A percentile compares a stretch with the other conserved stretches of the same genome.
These are phyloP conservation scores for Candoia aspera DNA, from an alignment of 2,113 vertebrate genomes.

Conservation along the genomic window DNA sequence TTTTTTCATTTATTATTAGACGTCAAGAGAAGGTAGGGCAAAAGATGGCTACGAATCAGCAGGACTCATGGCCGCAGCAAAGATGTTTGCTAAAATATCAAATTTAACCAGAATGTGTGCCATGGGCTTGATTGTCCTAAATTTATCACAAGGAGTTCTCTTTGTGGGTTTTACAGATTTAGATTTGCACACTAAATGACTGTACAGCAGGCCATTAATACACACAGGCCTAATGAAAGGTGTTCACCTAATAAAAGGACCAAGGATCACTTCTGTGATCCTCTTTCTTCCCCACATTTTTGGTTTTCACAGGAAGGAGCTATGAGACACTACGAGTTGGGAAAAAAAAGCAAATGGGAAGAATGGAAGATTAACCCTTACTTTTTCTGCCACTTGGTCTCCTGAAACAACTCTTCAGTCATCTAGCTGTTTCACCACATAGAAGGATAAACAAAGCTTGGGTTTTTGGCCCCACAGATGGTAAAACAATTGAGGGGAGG, in stretches of 20 bases:
- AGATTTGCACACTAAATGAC: background rate
- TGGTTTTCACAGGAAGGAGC: background rate
- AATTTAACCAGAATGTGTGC: background rate
- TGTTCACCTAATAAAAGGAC: background rate
- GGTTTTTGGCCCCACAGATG: background rate
- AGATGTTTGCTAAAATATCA: background rate
- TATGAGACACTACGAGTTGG: background rate
- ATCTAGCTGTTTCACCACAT: background rate
- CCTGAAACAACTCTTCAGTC: background rate
- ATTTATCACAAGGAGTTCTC: background rate
- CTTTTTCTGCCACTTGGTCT: background rate
- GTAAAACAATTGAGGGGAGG: background rate
- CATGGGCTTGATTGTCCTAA: conserved; percentile 2
- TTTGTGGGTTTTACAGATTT: background rate
- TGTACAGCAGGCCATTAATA: background rate
- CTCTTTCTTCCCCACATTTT: background rate
- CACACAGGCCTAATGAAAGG: background rate
- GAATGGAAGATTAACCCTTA: background rate
- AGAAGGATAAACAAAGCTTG: no score
- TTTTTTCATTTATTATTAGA: background rate
- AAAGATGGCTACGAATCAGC: background rate
- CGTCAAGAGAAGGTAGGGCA: background rate
- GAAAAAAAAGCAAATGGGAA: background rate
- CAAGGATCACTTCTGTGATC: background rate
- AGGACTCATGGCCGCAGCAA: background rate